phyloP scores from a whole-genome alignment of 2,797 vertebrate species.

The Xerus rutilus region DNA sequence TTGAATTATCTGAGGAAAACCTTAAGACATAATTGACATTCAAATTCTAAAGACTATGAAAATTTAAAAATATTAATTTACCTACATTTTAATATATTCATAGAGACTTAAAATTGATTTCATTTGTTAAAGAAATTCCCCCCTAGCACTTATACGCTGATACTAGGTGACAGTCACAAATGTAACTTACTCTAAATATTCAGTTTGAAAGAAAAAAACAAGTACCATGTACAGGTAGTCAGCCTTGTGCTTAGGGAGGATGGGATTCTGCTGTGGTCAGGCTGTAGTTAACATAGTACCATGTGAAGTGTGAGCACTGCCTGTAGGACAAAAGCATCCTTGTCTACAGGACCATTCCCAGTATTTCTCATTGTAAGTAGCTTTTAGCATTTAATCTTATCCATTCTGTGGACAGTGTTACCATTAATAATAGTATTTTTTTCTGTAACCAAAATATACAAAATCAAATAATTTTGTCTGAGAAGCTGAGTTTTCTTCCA shows the following conservation, averaged over 20 bases:
- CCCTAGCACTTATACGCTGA: neutral
- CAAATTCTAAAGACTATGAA: constrained; percentile 31
- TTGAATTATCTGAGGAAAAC: constrained; percentile 58
- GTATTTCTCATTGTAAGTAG: neutral
- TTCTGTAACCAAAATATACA: neutral
- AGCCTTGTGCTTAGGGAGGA: neutral
- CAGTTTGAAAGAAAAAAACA: constrained; percentile 16
- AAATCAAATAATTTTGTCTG: constrained; percentile 23
- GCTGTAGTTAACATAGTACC: neutral
- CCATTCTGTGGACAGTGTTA: neutral
- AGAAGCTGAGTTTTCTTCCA: constrained; percentile 16
- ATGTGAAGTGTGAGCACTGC: neutral
- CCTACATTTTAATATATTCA: neutral
- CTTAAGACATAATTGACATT: constrained; percentile 50
- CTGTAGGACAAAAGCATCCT: neutral
- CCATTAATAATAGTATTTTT: neutral
- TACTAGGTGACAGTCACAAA: constrained; percentile 33
- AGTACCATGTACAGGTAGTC: neutral
- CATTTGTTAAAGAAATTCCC: constrained; percentile 40
- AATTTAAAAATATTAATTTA: constrained; percentile 28
- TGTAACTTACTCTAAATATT: constrained; percentile 17
- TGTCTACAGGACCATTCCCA: neutral
- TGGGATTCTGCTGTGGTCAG: neutral
- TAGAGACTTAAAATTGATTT: constrained; percentile 33
- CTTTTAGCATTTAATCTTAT: neutral